Evolutionary conservation across 2,888 invertebrate species (phyloP), one percentile per base, ranked within the genome.

Genomic region (Eristalis arbustorum): DNA sequence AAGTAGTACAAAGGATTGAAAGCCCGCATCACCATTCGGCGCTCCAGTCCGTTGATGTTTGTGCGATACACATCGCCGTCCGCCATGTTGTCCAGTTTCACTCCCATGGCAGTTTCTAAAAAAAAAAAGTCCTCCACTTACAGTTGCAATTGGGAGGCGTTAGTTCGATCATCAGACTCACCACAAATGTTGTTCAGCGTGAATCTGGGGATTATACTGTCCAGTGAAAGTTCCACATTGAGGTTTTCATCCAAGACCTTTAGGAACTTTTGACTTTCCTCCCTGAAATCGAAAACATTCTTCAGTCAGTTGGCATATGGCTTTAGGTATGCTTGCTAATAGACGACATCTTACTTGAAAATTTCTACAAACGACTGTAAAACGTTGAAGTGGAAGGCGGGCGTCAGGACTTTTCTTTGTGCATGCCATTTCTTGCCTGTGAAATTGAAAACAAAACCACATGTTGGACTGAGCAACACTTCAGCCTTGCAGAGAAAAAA

Each of bases 91-190:
- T 93, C 92, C 10, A 96, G 92, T 78, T 94, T 93, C 0, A 94
- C 94, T 2, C 96, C 97, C 95, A 97, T 95, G 1, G 96, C 96
- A 23, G 95, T 94, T 93, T 95, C 92, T 92, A 22, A 11, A n/a
- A 68, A 72, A 68, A 72, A 10, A 2, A 1, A 23, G 11, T 4
- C 3, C 8, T 4, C 18, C 13, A 34, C 13, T 25, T 22, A 10
- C 22, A 64, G 23, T 31, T 10, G n/a, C 25, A 10, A 22, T 34
- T 13, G 1, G n/a, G 23, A 25, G 5, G 13, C 18, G 14, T 11
- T n/a, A n/a, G n/a, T n/a, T 25, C 31, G 13, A 8, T 3, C 31
- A 8, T 28, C 40, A 8, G 31, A 34, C 92, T 90, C 91, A 96
- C 96, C 96, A 90, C 96, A 96, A 84, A 96, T 95, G 37, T 95